Base-by-base conservation (phyloP, 2,888 invertebrate species). In the Aspidiotus rigidus region DNA sequence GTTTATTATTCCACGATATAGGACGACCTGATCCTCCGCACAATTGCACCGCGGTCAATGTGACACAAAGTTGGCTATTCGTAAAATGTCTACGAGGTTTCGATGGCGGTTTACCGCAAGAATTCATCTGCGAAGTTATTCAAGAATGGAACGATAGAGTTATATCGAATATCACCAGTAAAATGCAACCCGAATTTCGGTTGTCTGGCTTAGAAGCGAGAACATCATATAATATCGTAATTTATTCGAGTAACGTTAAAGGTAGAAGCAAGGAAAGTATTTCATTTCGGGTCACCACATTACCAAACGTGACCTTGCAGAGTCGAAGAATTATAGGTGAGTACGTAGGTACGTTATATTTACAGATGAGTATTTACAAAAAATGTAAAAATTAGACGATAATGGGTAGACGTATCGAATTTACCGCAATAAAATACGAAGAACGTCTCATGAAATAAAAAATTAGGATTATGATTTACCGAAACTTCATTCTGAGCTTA, bases 201-300 rank as follows among this genome's bases (percentile, higher is more conserved):
- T 77, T 82, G 66, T 76, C 79, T 61, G 81, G 80, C 69, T 75
- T 83, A 72, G 81, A 82, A 72, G 79, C 82, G 7, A 80, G 81
- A 60, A 79, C 79, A 60, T 80, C 80, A 70, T 81, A 82, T 74
- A 75, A 76, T 72, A 75, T 76, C 78, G 81, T 72, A 79, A 81
- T 72, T 79, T 84, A 71, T 80, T 82, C 75, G 78, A 81, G 75
- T 79, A 85, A 79, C 80, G 82, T 81, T 72, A 84, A 79, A 80
- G 84, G 77, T 78, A 77, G 79, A 73, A 82, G 82, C 71, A 77
- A 77, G 71, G 77, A 77, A 64, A 75, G 79, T 0, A 76, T 77
- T 15, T 78, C 79, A 7, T 73, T 82, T 13, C 74, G 77, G 69
- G 78, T 81, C n/a, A 77, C 77, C 28, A 83, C 83, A 7, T 75